Evolutionary conservation across 2,888 invertebrate species (phyloP), one percentile per base, ranked within the genome.

Genomic region (Chymomyza caudatula): DNA sequence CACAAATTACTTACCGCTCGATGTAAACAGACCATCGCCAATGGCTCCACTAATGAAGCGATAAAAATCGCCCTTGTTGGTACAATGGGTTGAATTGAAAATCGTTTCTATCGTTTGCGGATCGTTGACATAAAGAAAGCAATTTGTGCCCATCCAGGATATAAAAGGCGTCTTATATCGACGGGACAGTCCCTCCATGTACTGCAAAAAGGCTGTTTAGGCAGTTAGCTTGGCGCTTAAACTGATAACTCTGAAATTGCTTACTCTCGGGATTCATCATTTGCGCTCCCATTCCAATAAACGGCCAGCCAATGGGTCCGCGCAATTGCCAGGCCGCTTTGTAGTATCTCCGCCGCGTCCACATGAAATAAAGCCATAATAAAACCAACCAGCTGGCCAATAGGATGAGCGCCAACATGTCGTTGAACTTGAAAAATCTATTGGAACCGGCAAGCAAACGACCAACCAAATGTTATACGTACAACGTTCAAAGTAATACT

Each of bases 201-300:
- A 86, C 52, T 80, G 77, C 37, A 89, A 58, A 67, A 88, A 87
- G 19, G 77, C 88, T 89, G 51, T 11, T 29, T 11, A 49, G 3
- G 59, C 44, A 60, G 8, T 44, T 11, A 4, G 8, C 29, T 6
- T 8, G n/a, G 2, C 2, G 42, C 23, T 3, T 8, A 37, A 25
- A 13, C 25, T 22, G n/a, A 13, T 25, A 0, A 3, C 1, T 37
- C 19, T 44, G 42, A 0, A 53, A 53, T 37, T 23, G 23, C 86
- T 85, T 61, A 89, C 89, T 84, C 67, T 88, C 87, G 11, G 90
- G 88, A 73, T 87, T 83, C 88, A 84, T 87, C 88, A 89, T 88
- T 57, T 88, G 76, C 51, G 87, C 63, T 0, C 88, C 90, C 69
- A 88, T 67, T 23, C 89, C 90, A 8, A 89, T 74, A n/a, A 89